These are phyloP conservation scores for Cosmia trapezina DNA, from an alignment of 2,888 invertebrate species.

Conservation along the genomic window DNA sequence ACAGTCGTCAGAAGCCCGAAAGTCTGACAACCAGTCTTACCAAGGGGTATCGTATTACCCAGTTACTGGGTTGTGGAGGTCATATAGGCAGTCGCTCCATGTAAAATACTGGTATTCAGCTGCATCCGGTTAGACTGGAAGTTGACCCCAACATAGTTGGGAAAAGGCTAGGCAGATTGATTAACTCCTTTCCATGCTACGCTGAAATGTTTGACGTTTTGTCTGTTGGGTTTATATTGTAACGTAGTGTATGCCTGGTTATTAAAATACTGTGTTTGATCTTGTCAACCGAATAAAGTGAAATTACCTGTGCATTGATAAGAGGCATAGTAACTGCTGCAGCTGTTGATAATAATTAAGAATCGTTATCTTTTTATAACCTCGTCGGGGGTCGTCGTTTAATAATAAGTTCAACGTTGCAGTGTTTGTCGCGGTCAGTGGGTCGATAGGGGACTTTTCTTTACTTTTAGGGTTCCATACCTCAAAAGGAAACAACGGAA, in stretches of 20 bases:
- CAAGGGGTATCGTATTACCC: too few species aligned
- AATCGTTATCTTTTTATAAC: neutral
- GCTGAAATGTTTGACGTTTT: too few species aligned
- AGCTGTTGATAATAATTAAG: neutral
- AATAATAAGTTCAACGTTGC: neutral
- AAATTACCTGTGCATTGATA: neutral
- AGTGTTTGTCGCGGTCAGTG: neutral
- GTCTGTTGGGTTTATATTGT: too few species aligned
- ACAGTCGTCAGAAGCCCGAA: too few species aligned
- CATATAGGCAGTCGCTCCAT: too few species aligned
- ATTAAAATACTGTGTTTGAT: neutral
- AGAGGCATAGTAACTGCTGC: neutral
- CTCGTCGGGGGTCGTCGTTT: neutral
- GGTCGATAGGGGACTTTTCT: neutral
- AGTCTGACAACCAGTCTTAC: too few species aligned
- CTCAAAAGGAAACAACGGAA: too few species aligned
- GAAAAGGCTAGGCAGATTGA: neutral
- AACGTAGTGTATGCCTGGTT: neutral
- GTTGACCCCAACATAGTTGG: neutral
- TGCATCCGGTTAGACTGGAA: too few species aligned
- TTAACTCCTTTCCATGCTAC: too few species aligned
- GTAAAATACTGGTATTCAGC: too few species aligned
- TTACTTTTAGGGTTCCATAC: too few species aligned
- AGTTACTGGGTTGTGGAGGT: too few species aligned
- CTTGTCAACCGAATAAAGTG: neutral